A percentile compares a stretch with the other conserved stretches of the same genome.
Evolutionary conservation across 2,888 invertebrate genomes (phyloP).

Genomic region (Xestia c-nigrum): DNA sequence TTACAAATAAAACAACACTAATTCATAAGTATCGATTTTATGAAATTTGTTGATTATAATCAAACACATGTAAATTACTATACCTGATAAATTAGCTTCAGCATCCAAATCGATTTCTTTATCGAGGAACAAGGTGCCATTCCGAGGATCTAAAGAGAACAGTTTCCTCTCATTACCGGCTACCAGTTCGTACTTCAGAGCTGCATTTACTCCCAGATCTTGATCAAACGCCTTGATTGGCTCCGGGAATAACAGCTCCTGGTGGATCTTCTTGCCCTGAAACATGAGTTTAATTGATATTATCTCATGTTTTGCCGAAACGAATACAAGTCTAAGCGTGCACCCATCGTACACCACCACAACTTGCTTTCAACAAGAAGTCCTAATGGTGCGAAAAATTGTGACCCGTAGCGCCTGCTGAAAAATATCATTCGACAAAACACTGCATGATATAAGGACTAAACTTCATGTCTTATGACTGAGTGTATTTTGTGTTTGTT

Average conservation of each 20-base stretch:
- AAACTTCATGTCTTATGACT: background rate
- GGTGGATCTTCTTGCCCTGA: slow-evolving; percentile 93
- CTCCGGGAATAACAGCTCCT: slow-evolving; percentile 92
- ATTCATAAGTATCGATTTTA: background rate
- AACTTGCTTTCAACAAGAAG: background rate
- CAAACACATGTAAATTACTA: background rate
- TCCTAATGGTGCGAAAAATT: background rate
- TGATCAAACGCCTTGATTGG: slow-evolving; percentile 95
- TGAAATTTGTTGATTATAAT: background rate
- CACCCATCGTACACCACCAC: background rate
- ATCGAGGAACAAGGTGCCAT: slow-evolving; percentile 94
- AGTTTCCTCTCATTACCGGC: slow-evolving; percentile 95
- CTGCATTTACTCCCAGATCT: slow-evolving; percentile 93
- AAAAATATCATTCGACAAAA: background rate
- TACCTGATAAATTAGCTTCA: slow-evolving; percentile 92
- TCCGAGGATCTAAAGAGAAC: slow-evolving; percentile 93
- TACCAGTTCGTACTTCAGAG: slow-evolving; percentile 94
- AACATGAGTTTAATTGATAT: slow-evolving; percentile 43
- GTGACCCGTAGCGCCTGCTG: background rate
- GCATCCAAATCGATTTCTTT: slow-evolving; percentile 95
- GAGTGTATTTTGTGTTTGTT: background rate
- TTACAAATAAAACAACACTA: background rate
- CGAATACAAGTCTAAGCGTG: background rate
- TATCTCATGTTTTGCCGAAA: background rate
- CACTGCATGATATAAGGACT: too few species aligned